These are phyloP conservation scores for Palloptera scutellata DNA, from an alignment of 2,888 invertebrate species.

Conservation along the genomic window DNA sequence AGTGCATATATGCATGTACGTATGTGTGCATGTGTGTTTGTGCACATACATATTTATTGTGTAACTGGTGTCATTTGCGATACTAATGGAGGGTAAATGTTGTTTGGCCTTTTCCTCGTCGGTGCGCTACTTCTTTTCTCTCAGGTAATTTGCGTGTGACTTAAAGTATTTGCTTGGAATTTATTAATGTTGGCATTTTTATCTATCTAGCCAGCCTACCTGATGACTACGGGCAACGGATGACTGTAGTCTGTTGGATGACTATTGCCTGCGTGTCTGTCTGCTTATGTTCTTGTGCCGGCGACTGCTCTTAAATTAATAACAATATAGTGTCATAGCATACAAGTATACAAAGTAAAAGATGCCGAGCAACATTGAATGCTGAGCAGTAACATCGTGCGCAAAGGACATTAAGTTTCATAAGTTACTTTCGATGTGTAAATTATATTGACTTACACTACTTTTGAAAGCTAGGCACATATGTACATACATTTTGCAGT, in stretches of 20 bases:
- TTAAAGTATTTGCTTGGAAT: slow-evolving; percentile 28
- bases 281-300: no score
- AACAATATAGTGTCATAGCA: no score
- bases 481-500: background rate
- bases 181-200: slow-evolving; percentile 18
- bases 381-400: no score
- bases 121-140: background rate
- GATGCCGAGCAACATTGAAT: no score
- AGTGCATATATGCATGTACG: background rate
- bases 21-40: slow-evolving; percentile 24
- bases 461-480: background rate
- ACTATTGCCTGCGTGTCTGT: no score
- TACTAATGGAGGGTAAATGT: slow-evolving; percentile 31
- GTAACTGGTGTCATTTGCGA: slow-evolving; percentile 23
- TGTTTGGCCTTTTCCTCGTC: background rate
- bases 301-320: no score
- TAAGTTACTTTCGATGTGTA: slow-evolving; percentile 1
- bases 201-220: background rate
- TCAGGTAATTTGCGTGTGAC: slow-evolving; percentile 21
- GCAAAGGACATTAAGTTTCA: background rate
- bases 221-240: no score
- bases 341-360: no score
- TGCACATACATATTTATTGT: slow-evolving; percentile 11
- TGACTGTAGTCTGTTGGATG: no score
- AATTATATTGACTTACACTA: no score